Evolutionary conservation across 1,140 invertebrate genomes (phyloP).

Genomic region (Heliconius hermathena): DNA sequence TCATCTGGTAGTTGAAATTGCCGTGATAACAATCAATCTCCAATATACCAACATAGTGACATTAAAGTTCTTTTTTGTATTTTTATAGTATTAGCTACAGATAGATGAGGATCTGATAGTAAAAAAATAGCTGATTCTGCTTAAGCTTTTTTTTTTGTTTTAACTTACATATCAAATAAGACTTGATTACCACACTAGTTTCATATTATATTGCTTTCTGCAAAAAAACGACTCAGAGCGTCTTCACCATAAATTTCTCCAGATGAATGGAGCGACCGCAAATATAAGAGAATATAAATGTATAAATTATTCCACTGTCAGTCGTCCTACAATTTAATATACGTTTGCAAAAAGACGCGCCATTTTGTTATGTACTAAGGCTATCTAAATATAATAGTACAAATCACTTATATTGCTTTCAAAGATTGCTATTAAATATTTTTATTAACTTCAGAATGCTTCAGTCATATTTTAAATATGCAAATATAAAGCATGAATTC

Average conservation of each 20-base stretch:
- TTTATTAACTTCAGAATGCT: no score
- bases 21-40: no score
- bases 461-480: no score
- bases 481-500: no score
- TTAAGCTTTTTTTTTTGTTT: no score
- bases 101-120: no score
- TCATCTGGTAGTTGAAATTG: no score
- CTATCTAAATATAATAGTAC: background rate
- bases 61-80: no score
- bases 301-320: conserved; percentile 23
- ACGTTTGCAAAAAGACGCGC: background rate
- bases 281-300: conserved; percentile 29
- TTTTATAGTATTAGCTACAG: no score
- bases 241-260: conserved; percentile 9
- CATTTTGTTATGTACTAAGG: background rate
- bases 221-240: background rate
- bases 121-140: no score
- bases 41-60: no score
- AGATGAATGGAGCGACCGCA: conserved; percentile 13
- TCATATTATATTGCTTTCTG: background rate
- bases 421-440: background rate
- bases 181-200: background rate
- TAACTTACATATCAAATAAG: background rate
- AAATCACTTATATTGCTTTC: background rate
- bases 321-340: conserved; percentile 8